Evolutionary conservation across 2,888 invertebrate species (phyloP), one percentile per base, ranked within the genome.

Genomic region (Melitaea athalia): DNA sequence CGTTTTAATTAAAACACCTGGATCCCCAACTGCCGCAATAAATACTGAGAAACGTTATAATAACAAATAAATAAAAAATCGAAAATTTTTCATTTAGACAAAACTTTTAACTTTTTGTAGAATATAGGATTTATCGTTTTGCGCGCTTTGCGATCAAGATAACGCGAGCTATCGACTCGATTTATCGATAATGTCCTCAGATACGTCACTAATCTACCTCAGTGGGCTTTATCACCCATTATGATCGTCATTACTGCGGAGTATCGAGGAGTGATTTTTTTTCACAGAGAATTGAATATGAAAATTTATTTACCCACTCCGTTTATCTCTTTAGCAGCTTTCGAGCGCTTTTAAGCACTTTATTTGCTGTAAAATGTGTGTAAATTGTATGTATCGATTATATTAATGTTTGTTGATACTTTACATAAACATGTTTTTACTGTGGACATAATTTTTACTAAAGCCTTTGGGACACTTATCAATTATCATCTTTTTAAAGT

Each of bases 131-230:
- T 88, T 89, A 90, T 89, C 86, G 88, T 88, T 87, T 87, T 79
- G 81, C 83, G 75, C 75, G 73, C 68, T 38, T 8, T 63, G 47
- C 73, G 83, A 89, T 90, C 89, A 81, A 85, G 91, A 89, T 89
- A 88, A 78, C 75, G 53, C 33, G 31, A 77, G 77, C 84, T 85
- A 88, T 88, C 86, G 86, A 85, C 75, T 83, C 82, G 85, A 85
- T 89, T 82, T 82, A 88, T 90, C 91, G 91, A 91, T 91, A 91
- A 85, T 77, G 85, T 84, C 83, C 74, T 69, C 75, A 75, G 85
- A 84, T 81, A 89, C 89, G 88, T 90, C 91, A 88, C 91, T 91
- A 91, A 85, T 89, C 87, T 86, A 84, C 82, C 81, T 79, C 81
- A 79, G 79, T 77, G 81, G 80, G 69, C 82, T 85, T 89, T 91